phyloP scores from a whole-genome alignment of 1,140 invertebrate species.

The Zaprionus gabonicus region DNA sequence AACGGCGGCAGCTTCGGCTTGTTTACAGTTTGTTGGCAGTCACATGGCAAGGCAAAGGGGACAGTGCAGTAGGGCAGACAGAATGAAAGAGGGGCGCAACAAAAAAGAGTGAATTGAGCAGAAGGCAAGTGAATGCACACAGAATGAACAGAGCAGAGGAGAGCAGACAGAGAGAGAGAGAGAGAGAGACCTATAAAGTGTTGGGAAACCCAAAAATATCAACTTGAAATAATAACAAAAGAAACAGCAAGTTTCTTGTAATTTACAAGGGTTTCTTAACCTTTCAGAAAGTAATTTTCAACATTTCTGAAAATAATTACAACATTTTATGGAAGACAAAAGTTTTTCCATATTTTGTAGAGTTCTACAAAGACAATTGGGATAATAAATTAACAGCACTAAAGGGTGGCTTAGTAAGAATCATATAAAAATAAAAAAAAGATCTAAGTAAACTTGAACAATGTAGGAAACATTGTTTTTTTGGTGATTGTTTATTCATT shows the following conservation, averaged over 20 bases:
- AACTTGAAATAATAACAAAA: constrained; percentile 7
- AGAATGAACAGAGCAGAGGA: not conserved
- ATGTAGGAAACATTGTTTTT: no score
- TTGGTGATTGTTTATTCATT: no score
- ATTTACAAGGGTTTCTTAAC: not conserved
- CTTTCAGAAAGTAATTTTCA: not conserved
- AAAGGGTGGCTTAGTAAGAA: no score
- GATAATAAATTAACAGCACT: not conserved
- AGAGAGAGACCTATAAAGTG: not conserved
- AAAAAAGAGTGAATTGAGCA: constrained; percentile 29
- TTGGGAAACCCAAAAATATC: not conserved
- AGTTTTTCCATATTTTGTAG: not conserved
- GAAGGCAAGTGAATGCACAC: constrained; percentile 13
- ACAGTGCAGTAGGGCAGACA: not conserved
- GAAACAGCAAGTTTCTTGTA: not conserved
- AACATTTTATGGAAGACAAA: not conserved
- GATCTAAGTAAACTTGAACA: no score
- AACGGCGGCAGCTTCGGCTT: constrained; percentile 8
- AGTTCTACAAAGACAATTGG: not conserved
- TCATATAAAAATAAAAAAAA: no score
- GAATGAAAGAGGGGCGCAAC: not conserved
- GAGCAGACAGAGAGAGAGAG: not conserved
- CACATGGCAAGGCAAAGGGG: not conserved
- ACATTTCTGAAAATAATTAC: not conserved
- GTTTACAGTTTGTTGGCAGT: constrained; percentile 47